Evolutionary conservation across 1,140 invertebrate species (phyloP).

Genomic region (Argopecten irradians): DNA sequence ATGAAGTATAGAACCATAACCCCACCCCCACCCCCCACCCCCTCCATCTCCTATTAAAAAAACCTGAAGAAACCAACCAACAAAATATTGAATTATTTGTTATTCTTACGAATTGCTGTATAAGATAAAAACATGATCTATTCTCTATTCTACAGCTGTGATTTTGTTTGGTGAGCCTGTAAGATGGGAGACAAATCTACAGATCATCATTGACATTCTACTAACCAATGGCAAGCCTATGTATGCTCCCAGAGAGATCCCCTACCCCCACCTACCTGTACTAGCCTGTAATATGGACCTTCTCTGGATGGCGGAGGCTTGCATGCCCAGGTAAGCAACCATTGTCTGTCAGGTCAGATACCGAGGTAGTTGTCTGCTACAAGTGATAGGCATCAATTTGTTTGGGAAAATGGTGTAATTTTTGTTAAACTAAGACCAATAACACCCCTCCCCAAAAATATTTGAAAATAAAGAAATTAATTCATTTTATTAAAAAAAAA

Average conservation of each 20-base stretch:
- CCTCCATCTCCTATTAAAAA: too few species aligned
- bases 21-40: too few species aligned
- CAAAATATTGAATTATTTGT: too few species aligned
- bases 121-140: too few species aligned
- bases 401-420: not conserved
- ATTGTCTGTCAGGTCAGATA: not conserved
- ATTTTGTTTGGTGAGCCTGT: constrained; percentile 77
- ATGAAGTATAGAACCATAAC: too few species aligned
- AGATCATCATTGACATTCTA: constrained; percentile 83
- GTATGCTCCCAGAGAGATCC: constrained; percentile 73
- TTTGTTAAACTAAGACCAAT: too few species aligned
- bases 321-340: constrained; percentile 75
- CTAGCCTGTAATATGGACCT: constrained; percentile 78
- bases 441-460: too few species aligned
- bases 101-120: too few species aligned
- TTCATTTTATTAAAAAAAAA: too few species aligned
- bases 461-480: too few species aligned
- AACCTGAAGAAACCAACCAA: too few species aligned
- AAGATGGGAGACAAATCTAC: constrained; percentile 78
- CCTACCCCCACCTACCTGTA: constrained; percentile 81
- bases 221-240: constrained; percentile 81
- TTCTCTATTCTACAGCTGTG: constrained; percentile 72
- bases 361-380: not conserved
- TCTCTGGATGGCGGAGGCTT: constrained; percentile 77
- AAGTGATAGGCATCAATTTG: not conserved